Evolutionary conservation across 2,113 vertebrate species (phyloP).

Genomic region (Nansenia antarctica): DNA sequence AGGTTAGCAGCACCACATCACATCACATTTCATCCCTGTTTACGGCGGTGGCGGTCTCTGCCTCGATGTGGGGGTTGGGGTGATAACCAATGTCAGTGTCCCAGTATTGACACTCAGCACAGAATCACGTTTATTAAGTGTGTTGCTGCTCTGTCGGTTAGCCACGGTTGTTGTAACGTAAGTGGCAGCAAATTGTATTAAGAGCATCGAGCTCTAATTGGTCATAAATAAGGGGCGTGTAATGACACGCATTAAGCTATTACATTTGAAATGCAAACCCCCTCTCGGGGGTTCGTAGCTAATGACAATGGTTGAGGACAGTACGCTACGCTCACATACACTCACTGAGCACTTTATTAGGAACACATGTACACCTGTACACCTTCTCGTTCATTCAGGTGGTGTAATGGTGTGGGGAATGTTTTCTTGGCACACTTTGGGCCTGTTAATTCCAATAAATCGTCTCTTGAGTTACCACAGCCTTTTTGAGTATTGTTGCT

Average conservation of each 20-base stretch:
- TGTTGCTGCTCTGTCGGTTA: not conserved
- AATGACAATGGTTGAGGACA: not conserved
- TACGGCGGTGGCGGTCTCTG: no score
- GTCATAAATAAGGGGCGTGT: not conserved
- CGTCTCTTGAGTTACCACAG: no score
- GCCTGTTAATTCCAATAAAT: no score
- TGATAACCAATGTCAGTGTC: not conserved
- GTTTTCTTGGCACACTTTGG: no score
- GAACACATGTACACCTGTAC: not conserved
- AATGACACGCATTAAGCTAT: not conserved
- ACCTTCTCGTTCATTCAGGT: no score
- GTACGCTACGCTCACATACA: not conserved
- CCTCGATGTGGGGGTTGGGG: no score
- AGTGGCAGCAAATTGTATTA: not conserved
- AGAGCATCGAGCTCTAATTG: not conserved
- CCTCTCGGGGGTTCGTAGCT: not conserved
- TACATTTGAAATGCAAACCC: not conserved
- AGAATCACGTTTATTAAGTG: not conserved
- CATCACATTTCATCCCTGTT: not conserved
- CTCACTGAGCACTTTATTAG: not conserved
- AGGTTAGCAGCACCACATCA: not conserved
- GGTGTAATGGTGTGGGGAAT: no score
- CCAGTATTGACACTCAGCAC: not conserved
- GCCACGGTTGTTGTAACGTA: not conserved
- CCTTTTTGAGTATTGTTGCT: no score